Evolutionary conservation across 1,140 invertebrate species (phyloP), one percentile per base, ranked within the genome.

Genomic region (Drosophila repleta): DNA sequence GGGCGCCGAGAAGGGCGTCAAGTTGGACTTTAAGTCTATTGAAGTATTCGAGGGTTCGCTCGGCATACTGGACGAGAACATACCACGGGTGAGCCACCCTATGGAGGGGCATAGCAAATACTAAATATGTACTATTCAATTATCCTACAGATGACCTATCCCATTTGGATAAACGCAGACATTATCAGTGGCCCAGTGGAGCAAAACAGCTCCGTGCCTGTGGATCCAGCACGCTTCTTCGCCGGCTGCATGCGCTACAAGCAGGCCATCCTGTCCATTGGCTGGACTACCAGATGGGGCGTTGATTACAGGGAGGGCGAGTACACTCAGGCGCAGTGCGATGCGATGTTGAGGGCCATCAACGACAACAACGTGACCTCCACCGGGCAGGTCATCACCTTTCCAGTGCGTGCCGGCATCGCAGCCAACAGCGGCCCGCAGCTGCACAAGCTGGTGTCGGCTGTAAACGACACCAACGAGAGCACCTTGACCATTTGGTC

Each of bases 101-200:
- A 17, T 17, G 4, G 18, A 43, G 6, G n/a, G 6, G 8, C 5
- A 17, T 43, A 13, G 5, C 15, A 43, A 26, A 4, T 1, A 7
- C 10, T 49, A 46, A 17, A 18, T 39, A 18, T 8, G 4, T 15
- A 37, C n/a, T n/a, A n/a, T n/a, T n/a, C n/a, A 7, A 4, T 37
- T 2, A 35, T 24, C 0, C 21, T 3, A 13, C 89, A 97, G 95
- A 91, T 95, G 48, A 93, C 92, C 1, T 94, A 95, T 76, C 97
- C 96, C 0, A 87, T 98, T n/a, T 97, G 96, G 95, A 91, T 98
- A 46, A 98, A 98, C 90, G 97, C 97, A 0, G 97, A 98, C 90
- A 96, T 98, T 51, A 90, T 98, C 0, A 85, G 93, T 17, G 97
- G 97, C 1, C 97, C 97, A 0, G 94, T 96, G 8, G 94, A 96